These are phyloP conservation scores for Phaethornis superciliosus DNA, from an alignment of 2,113 vertebrate genomes.

Conservation along the genomic window DNA sequence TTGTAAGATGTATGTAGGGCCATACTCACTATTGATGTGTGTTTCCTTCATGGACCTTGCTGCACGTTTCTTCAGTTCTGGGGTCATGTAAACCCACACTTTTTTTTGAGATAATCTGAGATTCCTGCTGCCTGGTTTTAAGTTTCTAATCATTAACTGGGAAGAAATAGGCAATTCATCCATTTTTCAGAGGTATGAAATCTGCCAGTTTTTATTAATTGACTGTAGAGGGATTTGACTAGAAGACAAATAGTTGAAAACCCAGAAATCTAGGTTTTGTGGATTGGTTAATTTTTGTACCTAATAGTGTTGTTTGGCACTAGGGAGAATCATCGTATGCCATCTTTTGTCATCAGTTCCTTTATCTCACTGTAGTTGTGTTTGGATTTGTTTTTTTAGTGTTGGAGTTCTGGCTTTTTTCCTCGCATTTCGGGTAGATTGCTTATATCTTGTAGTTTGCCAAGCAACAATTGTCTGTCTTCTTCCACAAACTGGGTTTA, in stretches of 20 bases:
- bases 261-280: background rate
- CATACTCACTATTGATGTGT: background rate
- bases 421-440: background rate
- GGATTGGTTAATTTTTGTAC: background rate
- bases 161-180: background rate
- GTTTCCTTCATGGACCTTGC: background rate
- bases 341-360: background rate
- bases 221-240: background rate
- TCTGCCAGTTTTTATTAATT: background rate
- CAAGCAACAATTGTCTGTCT: background rate
- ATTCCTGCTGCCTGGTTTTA: background rate
- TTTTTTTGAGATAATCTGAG: background rate
- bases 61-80: background rate
- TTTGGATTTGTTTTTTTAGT: fast-evolving
- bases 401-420: background rate
- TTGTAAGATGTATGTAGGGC: background rate
- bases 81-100: background rate
- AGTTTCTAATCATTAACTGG: background rate
- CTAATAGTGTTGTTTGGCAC: background rate
- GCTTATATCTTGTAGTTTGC: background rate
- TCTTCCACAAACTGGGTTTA: background rate
- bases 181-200: background rate
- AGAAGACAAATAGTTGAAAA: background rate
- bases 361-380: background rate
- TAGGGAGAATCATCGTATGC: background rate